Evolutionary conservation across 1,140 invertebrate species (phyloP).

Genomic region (Cepaea nemoralis): DNA sequence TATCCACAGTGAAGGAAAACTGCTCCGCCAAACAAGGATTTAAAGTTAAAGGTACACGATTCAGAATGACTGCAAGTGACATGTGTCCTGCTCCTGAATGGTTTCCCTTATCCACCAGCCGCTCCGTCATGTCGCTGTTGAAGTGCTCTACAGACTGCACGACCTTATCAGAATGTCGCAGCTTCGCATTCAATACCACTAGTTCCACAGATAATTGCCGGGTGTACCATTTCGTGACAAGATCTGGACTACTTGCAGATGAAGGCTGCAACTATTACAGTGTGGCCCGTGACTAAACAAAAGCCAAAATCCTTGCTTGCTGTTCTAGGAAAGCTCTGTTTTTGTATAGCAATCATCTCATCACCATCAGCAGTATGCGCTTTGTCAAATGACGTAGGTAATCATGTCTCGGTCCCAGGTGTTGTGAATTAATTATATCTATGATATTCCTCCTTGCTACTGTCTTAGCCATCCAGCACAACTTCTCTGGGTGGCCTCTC

Average conservation of each 20-base stretch:
- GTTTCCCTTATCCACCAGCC: no score
- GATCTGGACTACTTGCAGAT: background rate
- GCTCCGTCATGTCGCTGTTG: background rate
- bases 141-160: background rate
- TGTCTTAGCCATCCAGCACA: no score
- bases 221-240: slow-evolving; percentile 4
- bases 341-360: no score
- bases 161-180: background rate
- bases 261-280: background rate
- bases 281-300: background rate
- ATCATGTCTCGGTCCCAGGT: no score
- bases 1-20: background rate
- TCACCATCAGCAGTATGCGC: no score
- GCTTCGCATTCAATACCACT: background rate
- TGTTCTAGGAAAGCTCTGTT: no score
- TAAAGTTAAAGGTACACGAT: background rate
- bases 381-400: no score
- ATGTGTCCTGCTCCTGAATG: background rate
- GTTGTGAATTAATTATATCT: no score
- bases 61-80: background rate
- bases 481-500: no score
- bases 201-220: background rate
- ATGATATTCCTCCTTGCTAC: no score
- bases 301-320: no score
- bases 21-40: background rate